Evolutionary conservation across 2,797 vertebrate species (phyloP).

Genomic region (Acropternis orthonyx): DNA sequence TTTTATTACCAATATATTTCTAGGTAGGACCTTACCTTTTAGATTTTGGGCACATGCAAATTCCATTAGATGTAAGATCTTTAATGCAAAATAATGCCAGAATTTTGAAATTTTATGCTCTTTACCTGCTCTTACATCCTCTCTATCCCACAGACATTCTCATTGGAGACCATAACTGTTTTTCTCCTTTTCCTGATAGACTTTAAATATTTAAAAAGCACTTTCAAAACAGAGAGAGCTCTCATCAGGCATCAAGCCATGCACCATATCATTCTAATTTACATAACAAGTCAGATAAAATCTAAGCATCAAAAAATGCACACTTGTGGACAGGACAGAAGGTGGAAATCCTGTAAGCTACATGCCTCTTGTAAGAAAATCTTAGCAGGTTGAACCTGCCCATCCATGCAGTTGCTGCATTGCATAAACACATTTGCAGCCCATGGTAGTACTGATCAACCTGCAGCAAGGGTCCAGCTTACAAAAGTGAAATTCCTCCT

Average conservation of each 20-base stretch:
- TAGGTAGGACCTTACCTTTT: conserved; percentile 19
- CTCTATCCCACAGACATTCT: conserved; percentile 18
- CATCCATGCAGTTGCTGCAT: neutral
- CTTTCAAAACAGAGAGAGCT: conserved; percentile 36
- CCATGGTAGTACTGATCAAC: neutral
- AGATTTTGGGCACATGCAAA: conserved; percentile 23
- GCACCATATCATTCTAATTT: conserved; percentile 54
- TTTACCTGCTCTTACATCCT: neutral
- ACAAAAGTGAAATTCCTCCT: neutral
- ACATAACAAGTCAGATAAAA: conserved; percentile 53
- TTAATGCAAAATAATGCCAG: conserved; percentile 51
- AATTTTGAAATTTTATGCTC: conserved; percentile 1
- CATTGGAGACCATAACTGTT: conserved; percentile 14
- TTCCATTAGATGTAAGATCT: conserved; percentile 33
- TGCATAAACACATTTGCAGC: neutral
- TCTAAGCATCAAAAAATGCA: neutral
- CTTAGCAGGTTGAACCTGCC: neutral
- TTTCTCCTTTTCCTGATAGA: conserved; percentile 3
- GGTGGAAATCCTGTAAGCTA: conserved; percentile 35
- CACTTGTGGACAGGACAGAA: conserved; percentile 56
- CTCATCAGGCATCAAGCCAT: conserved; percentile 1
- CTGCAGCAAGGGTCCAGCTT: neutral
- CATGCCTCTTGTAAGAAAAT: conserved; percentile 35
- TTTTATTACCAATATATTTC: conserved; percentile 1
- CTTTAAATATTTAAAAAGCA: conserved; percentile 42